Conservation (phyloP, 1,140 invertebrate genomes). For the Anoplolepis gracilipes region DNA sequence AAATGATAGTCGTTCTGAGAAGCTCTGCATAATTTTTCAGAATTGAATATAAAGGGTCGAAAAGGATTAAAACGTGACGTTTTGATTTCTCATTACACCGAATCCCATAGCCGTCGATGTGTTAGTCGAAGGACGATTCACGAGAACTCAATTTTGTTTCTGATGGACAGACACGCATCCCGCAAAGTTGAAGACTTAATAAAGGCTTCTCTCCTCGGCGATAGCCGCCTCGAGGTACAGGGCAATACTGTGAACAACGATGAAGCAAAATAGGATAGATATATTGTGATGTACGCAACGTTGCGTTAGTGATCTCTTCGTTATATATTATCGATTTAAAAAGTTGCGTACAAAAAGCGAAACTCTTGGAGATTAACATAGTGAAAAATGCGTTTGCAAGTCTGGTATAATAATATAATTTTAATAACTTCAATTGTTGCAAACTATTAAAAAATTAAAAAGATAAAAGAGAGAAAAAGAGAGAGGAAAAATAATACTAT, state of each 20-base stretch:
- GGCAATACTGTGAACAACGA: slow-evolving; percentile 34
- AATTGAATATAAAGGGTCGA: not conserved
- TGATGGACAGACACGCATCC: slow-evolving; percentile 81
- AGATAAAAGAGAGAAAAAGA: not conserved
- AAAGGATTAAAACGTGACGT: slow-evolving; percentile 2
- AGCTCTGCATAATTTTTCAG: not conserved
- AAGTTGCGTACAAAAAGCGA: slow-evolving; percentile 23
- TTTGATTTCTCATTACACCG: slow-evolving; percentile 66
- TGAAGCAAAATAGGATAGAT: not conserved
- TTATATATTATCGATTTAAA: slow-evolving; percentile 9
- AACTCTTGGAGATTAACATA: not conserved
- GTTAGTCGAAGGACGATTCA: slow-evolving; percentile 61
- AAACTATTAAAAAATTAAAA: not conserved
- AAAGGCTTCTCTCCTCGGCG: slow-evolving; percentile 78
- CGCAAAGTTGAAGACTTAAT: slow-evolving; percentile 81
- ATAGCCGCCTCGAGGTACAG: slow-evolving; percentile 46
- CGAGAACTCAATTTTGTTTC: slow-evolving; percentile 71
- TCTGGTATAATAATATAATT: not conserved
- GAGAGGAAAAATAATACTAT: not conserved
- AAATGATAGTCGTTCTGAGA: not conserved
- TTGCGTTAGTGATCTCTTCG: slow-evolving; percentile 3
- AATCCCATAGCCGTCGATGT: slow-evolving; percentile 56
- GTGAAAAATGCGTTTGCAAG: not conserved
- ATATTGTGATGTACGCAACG: slow-evolving; percentile 27
- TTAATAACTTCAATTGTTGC: not conserved